Evolutionary conservation across 2,888 invertebrate genomes (phyloP).

Genomic region (Drosophila quinaria): DNA sequence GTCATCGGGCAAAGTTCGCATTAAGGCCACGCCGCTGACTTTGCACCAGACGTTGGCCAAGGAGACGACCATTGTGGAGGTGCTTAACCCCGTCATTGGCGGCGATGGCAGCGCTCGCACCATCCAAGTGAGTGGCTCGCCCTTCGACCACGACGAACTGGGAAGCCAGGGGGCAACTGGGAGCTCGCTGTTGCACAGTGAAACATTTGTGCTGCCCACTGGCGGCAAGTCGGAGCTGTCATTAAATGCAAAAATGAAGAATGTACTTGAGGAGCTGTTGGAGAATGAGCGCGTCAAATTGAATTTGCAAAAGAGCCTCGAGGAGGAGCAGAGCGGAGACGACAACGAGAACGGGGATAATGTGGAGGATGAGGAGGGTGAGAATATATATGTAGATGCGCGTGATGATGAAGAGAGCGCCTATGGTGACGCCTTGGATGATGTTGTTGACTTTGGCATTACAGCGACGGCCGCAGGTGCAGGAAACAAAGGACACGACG

Average conservation of each 20-base stretch:
- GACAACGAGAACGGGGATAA: constrained; percentile 45
- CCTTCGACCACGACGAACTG: constrained; percentile 62
- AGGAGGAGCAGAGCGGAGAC: constrained; percentile 61
- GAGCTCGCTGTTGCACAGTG: constrained; percentile 73
- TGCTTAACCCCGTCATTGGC: constrained; percentile 85
- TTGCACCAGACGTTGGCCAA: constrained; percentile 83
- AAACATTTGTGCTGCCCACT: constrained; percentile 77
- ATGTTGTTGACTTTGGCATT: constrained; percentile 73
- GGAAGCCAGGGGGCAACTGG: constrained; percentile 58
- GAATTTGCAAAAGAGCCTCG: constrained; percentile 85
- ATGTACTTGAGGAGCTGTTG: constrained; percentile 85
- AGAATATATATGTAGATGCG: constrained; percentile 65
- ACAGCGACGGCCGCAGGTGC: constrained; percentile 30
- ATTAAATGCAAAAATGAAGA: constrained; percentile 86
- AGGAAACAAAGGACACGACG: constrained; percentile 43
- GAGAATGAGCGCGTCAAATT: constrained; percentile 86
- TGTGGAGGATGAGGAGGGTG: constrained; percentile 59
- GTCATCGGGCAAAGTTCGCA: constrained; percentile 76
- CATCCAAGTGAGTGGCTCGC: constrained; percentile 84
- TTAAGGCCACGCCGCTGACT: constrained; percentile 78
- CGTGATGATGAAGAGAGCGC: constrained; percentile 72
- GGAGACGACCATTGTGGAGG: constrained; percentile 85
- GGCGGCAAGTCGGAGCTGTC: constrained; percentile 80
- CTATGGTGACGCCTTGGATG: constrained; percentile 71
- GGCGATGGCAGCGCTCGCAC: constrained; percentile 85